Conservation (phyloP, 2,113 vertebrate species). For the Theristicus caerulescens region DNA sequence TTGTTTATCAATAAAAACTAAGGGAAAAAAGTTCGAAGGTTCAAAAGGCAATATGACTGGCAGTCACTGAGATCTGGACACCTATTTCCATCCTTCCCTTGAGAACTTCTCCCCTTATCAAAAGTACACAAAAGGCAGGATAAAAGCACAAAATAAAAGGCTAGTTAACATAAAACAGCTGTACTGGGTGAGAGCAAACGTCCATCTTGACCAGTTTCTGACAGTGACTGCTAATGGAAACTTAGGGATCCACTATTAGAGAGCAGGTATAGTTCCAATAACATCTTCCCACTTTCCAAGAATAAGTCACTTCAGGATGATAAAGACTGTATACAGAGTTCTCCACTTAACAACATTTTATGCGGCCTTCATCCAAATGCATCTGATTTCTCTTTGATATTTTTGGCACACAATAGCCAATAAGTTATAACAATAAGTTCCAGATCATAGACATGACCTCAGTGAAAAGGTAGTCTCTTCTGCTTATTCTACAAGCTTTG, state of each 20-base stretch:
- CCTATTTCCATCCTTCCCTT: not conserved
- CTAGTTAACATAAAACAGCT: not conserved
- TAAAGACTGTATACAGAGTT: not conserved
- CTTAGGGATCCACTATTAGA: rapidly evolving
- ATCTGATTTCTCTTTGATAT: not conserved
- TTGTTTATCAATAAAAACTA: not conserved
- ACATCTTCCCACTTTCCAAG: not conserved
- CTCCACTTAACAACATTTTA: not conserved
- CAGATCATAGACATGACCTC: not conserved
- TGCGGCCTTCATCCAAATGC: not conserved
- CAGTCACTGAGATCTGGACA: not conserved
- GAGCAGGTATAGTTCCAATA: not conserved
- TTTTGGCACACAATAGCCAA: not conserved
- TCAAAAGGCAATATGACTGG: not conserved
- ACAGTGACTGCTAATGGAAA: not conserved
- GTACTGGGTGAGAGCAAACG: not conserved
- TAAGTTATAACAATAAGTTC: not conserved
- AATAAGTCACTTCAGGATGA: not conserved
- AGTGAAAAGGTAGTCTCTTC: not conserved
- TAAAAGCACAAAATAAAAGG: not conserved
- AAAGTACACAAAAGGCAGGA: not conserved
- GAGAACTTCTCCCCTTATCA: not conserved
- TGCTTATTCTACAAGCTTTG: not conserved
- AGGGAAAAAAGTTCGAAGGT: not conserved
- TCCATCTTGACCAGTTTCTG: not conserved